Conservation (phyloP, 92 coral and sea anemone species). For the Plumapathes pennacea region DNA sequence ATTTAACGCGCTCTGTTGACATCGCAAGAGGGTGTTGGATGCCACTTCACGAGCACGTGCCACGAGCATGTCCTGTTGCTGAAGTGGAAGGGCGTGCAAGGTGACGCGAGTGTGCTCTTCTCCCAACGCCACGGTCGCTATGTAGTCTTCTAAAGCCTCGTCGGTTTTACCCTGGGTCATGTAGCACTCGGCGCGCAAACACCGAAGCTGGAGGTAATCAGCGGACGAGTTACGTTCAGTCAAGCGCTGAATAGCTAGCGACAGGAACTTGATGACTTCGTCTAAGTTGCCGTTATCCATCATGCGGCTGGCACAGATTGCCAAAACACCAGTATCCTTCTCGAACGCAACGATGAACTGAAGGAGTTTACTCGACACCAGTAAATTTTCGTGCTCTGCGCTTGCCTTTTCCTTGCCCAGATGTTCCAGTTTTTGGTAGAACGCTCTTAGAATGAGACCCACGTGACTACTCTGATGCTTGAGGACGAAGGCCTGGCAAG, state of each 20-base stretch:
- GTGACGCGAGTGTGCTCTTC: conserved; percentile 54
- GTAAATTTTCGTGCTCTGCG: conserved; percentile 21
- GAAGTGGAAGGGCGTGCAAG: conserved; percentile 33
- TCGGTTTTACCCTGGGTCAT: conserved; percentile 48
- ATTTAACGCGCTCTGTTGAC: conserved; percentile 54
- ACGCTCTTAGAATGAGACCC: conserved; percentile 36
- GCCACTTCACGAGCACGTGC: conserved; percentile 42
- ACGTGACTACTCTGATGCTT: conserved; percentile 41
- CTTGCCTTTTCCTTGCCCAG: conserved; percentile 13
- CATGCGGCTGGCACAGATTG: conserved; percentile 59
- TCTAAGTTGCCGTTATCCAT: conserved; percentile 46
- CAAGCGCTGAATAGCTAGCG: conserved; percentile 50
- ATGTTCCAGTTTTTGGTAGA: conserved; percentile 41
- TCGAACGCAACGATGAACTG: too few relatives aligned
- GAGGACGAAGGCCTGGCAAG: conserved; percentile 33
- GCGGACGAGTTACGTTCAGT: too few relatives aligned
- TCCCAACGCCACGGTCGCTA: conserved; percentile 51
- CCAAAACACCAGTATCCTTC: conserved; percentile 25
- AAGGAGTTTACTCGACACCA: conserved; percentile 6
- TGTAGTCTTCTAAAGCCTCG: conserved; percentile 59
- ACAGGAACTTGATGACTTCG: conserved; percentile 56
- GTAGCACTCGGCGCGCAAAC: conserved; percentile 68
- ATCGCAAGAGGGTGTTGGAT: conserved; percentile 51
- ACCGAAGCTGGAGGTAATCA: conserved; percentile 27
- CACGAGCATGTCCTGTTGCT: conserved; percentile 38